Conservation (phyloP, 2,797 vertebrate species). For the Diplodus sargus region DNA sequence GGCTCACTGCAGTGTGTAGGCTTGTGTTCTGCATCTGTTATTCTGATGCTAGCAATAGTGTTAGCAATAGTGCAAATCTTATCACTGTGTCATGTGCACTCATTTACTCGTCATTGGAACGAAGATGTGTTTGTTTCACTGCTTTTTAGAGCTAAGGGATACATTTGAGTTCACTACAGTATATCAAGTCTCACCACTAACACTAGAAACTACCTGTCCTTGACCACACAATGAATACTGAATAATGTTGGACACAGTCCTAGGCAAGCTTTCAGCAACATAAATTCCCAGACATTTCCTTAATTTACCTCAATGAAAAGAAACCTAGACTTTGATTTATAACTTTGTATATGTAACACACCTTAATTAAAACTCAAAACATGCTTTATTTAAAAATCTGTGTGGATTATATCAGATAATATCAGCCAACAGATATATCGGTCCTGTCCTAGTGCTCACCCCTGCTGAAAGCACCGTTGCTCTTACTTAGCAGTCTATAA, state of each 20-base stretch:
- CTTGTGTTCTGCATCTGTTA: conserved; percentile 25
- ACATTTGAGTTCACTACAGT: not conserved
- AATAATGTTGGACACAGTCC: not conserved
- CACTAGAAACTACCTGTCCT: not conserved
- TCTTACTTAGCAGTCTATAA: not conserved
- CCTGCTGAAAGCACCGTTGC: not conserved
- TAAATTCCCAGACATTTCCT: not conserved
- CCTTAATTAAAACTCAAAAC: not conserved
- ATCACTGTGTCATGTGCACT: not conserved
- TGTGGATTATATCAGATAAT: too few species aligned
- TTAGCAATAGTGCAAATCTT: too few species aligned
- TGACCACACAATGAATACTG: not conserved
- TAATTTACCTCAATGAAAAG: not conserved
- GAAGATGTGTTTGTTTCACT: not conserved
- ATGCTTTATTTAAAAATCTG: not conserved
- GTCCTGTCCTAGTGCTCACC: too few species aligned
- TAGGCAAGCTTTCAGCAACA: not conserved
- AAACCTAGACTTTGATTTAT: not conserved
- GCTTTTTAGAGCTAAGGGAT: not conserved
- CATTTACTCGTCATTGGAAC: not conserved
- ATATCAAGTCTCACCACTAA: not conserved
- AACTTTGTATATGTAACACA: not conserved
- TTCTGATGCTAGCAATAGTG: not conserved
- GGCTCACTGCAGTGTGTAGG: conserved; percentile 34
- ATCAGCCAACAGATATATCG: too few species aligned